Evolutionary conservation across 64 coral and sea anemone genomes (phyloP).

Genomic region (Montipora foliosa): DNA sequence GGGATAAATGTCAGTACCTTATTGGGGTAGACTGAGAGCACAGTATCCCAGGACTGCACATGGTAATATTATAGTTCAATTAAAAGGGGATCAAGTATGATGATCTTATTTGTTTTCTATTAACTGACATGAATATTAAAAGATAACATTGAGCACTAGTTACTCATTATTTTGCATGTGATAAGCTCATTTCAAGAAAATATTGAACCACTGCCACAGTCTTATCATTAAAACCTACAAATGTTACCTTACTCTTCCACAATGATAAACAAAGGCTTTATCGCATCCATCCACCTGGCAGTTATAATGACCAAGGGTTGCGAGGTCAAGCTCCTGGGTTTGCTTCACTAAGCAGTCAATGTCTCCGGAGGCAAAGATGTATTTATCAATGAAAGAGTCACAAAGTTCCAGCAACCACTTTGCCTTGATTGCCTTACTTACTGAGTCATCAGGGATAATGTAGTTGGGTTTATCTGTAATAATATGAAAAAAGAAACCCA

Average conservation of each 20-base stretch:
- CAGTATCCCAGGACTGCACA: no score
- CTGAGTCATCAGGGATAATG: slow-evolving; percentile 45
- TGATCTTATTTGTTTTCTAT: no score
- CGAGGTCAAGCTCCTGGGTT: not conserved
- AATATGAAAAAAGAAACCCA: not conserved
- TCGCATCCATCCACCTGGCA: not conserved
- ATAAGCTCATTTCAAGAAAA: not conserved
- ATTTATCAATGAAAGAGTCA: slow-evolving; percentile 35
- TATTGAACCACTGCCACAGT: not conserved
- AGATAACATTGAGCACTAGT: no score
- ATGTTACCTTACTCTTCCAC: not conserved
- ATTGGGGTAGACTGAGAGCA: not conserved
- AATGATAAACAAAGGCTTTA: not conserved
- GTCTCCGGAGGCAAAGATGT: slow-evolving; percentile 32
- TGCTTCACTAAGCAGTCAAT: slow-evolving; percentile 8
- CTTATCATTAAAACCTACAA: not conserved
- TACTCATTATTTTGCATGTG: no score
- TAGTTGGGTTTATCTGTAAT: slow-evolving; percentile 34
- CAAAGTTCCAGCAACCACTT: slow-evolving; percentile 40
- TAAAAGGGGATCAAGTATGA: no score
- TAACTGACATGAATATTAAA: no score
- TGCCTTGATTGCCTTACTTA: slow-evolving; percentile 22
- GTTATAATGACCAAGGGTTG: not conserved
- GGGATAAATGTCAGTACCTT: not conserved
- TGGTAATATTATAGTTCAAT: no score